Percentiles rank a stretch among this genome's conserved stretches.
These are phyloP conservation scores for Microhierax caerulescens DNA, from an alignment of 2,797 vertebrate genomes.

Conservation along the genomic window DNA sequence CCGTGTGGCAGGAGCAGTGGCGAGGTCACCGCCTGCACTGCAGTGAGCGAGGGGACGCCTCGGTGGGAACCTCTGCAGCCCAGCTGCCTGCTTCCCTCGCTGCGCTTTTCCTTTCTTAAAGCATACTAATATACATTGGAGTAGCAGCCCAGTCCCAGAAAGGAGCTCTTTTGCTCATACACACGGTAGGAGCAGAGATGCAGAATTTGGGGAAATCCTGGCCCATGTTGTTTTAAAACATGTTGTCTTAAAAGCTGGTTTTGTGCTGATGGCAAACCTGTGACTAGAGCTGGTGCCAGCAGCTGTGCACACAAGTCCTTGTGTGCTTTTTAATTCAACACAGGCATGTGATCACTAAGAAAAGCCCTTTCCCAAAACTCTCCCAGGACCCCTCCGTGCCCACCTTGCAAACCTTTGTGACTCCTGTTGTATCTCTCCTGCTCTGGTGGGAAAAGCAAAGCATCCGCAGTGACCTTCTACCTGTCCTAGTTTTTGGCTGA, in stretches of 20 bases:
- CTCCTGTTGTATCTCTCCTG: neutral
- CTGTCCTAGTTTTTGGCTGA: neutral
- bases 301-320: neutral
- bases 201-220: neutral
- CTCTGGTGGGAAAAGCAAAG: neutral
- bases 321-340: neutral
- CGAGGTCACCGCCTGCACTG: neutral
- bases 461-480: neutral
- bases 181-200: neutral
- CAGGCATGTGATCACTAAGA: neutral
- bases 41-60: neutral
- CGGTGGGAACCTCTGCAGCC: neutral
- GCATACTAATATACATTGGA: neutral
- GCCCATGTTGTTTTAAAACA: neutral
- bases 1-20: neutral
- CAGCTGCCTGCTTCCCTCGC: neutral
- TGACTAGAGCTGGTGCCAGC: neutral
- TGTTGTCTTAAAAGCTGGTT: neutral
- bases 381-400: accelerated
- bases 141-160: neutral
- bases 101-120: neutral
- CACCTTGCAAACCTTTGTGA: accelerated
- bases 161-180: neutral
- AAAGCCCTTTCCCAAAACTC: neutral
- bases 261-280: neutral